A percentile compares a stretch with the other conserved stretches of the same genome.
Evolutionary conservation across 2,888 invertebrate genomes (phyloP).

Genomic region (Pachliopta kotzebuea): DNA sequence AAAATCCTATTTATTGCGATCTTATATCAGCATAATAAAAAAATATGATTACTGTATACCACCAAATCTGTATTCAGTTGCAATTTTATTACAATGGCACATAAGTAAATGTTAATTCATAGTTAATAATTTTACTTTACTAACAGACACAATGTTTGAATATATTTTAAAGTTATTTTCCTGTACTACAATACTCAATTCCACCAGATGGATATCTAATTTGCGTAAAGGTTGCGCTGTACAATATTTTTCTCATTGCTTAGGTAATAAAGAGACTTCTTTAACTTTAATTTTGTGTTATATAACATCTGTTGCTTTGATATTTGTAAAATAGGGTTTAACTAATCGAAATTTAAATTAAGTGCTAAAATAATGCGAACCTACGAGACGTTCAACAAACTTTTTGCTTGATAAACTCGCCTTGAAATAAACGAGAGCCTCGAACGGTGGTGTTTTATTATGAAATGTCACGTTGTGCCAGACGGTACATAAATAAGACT

Average conservation of each 20-base stretch:
- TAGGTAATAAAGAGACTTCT: neutral
- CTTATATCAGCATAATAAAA: neutral
- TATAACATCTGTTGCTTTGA: conserved; percentile 27
- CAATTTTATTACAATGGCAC: neutral
- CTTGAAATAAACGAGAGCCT: conserved; percentile 47
- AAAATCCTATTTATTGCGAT: neutral
- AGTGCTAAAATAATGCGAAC: conserved; percentile 41
- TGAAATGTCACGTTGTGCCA: conserved; percentile 73
- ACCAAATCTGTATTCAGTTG: neutral
- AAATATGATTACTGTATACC: neutral
- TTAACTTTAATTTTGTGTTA: neutral
- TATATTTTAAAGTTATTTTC: conserved; percentile 1
- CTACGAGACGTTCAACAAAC: conserved; percentile 65
- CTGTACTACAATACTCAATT: neutral
- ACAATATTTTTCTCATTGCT: neutral
- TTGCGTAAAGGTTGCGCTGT: conserved; percentile 13
- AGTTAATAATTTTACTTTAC: conserved; percentile 17
- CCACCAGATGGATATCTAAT: conserved; percentile 6
- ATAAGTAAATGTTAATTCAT: neutral
- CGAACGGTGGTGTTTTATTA: conserved; percentile 66
- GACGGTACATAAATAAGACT: conserved; percentile 75
- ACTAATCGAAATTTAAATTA: conserved; percentile 33
- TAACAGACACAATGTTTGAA: conserved; percentile 2
- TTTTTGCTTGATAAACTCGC: conserved; percentile 50
- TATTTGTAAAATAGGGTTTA: conserved; percentile 11